phyloP scores from a whole-genome alignment of 2,113 vertebrate species.

The Psammodynastes pulverulentus region DNA sequence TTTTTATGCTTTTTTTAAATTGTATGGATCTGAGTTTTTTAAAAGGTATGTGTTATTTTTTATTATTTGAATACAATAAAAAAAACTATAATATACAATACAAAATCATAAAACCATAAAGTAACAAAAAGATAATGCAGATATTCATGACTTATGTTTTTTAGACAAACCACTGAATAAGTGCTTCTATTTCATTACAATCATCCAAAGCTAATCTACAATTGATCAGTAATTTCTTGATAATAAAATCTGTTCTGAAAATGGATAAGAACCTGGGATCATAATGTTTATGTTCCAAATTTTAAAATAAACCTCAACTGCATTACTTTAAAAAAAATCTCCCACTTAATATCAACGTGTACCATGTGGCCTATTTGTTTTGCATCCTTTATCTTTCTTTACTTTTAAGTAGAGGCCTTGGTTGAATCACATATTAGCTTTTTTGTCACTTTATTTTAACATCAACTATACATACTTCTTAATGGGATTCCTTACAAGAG shows the following conservation, averaged over 20 bases:
- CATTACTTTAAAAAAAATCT: not conserved
- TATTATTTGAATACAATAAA: constrained; percentile 1
- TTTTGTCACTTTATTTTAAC: not conserved
- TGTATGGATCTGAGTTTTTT: not conserved
- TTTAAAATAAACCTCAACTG: not conserved
- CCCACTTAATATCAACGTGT: not conserved
- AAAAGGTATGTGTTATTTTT: constrained; percentile 21
- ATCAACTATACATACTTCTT: not conserved
- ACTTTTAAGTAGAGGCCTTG: not conserved
- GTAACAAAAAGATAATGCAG: not conserved
- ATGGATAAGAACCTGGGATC: not conserved
- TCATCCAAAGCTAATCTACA: not conserved
- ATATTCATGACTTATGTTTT: not conserved
- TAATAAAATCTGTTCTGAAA: not conserved
- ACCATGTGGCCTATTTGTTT: not conserved
- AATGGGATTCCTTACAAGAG: not conserved
- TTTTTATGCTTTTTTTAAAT: not conserved
- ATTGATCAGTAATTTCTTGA: not conserved
- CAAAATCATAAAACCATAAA: not conserved
- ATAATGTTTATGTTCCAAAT: not conserved
- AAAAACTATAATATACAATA: not conserved
- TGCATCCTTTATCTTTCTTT: not conserved
- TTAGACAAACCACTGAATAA: not conserved
- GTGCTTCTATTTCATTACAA: not conserved
- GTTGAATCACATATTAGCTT: not conserved